phyloP scores from a whole-genome alignment of 1,140 invertebrate species.

The Bombus huntii region DNA sequence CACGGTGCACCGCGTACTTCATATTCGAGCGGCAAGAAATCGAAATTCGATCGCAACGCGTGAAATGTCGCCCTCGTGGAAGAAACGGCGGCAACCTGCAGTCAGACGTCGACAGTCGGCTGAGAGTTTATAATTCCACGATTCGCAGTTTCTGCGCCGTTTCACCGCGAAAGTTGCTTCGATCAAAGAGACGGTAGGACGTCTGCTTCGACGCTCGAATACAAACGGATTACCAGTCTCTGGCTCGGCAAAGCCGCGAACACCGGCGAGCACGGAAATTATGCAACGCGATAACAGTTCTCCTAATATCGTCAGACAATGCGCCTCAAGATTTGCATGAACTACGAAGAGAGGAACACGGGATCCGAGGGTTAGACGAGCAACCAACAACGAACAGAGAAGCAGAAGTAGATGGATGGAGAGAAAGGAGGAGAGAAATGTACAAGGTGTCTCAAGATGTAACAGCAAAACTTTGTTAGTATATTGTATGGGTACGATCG shows the following conservation, averaged over 20 bases:
- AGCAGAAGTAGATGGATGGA: no score
- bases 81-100: not conserved
- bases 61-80: not conserved
- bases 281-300: slow-evolving; percentile 70
- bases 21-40: not conserved
- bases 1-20: no score
- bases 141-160: not conserved
- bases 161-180: not conserved
- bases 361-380: not conserved
- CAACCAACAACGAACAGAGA: not conserved
- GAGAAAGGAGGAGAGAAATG: not conserved
- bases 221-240: slow-evolving; percentile 41
- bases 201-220: slow-evolving; percentile 53
- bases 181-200: slow-evolving; percentile 24
- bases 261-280: slow-evolving; percentile 62
- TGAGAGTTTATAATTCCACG: not conserved
- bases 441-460: not conserved
- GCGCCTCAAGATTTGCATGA: slow-evolving; percentile 68
- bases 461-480: no score
- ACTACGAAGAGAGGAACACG: slow-evolving; percentile 17
- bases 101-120: not conserved
- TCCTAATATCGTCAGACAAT: slow-evolving; percentile 68
- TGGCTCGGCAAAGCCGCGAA: slow-evolving; percentile 45
- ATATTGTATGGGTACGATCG: no score
- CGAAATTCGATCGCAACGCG: slow-evolving; percentile 4